Percentiles rank a stretch among this genome's conserved stretches.
Evolutionary conservation across 2,797 vertebrate genomes (phyloP).

Genomic region (Melanotaenia parkinsoni): DNA sequence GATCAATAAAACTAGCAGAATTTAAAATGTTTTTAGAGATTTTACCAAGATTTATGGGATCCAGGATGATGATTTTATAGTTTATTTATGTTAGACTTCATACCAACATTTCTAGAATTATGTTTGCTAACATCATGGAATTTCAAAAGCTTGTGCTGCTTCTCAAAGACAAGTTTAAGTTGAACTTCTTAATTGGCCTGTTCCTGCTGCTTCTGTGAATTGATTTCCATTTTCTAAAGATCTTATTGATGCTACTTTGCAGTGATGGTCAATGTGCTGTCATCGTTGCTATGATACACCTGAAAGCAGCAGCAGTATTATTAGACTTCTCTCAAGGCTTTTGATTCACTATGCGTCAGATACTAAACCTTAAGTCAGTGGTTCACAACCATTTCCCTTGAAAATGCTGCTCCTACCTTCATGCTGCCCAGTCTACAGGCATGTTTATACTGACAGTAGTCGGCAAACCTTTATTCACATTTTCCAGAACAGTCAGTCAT

Average conservation of each 20-base stretch:
- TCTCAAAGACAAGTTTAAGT: background rate
- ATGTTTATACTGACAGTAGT: background rate
- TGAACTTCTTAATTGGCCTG: background rate
- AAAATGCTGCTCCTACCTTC: background rate
- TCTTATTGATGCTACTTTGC: background rate
- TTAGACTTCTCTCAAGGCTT: background rate
- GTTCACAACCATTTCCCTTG: background rate
- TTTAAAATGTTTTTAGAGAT: background rate
- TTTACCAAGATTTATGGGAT: constrained; percentile 8
- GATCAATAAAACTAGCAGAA: background rate
- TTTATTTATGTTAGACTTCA: background rate
- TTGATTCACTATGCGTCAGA: background rate
- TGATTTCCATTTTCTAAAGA: background rate
- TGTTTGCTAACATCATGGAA: background rate
- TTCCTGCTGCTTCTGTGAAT: background rate
- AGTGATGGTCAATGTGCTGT: background rate
- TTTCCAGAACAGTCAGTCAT: background rate
- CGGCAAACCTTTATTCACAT: background rate
- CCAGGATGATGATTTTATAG: background rate
- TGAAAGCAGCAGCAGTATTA: background rate
- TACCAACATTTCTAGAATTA: background rate
- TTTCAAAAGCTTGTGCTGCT: background rate
- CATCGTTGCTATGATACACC: background rate
- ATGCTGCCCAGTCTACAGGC: background rate
- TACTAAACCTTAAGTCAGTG: background rate